Evolutionary conservation across 2,888 invertebrate genomes (phyloP).

Genomic region (Leptopilina myrica): DNA sequence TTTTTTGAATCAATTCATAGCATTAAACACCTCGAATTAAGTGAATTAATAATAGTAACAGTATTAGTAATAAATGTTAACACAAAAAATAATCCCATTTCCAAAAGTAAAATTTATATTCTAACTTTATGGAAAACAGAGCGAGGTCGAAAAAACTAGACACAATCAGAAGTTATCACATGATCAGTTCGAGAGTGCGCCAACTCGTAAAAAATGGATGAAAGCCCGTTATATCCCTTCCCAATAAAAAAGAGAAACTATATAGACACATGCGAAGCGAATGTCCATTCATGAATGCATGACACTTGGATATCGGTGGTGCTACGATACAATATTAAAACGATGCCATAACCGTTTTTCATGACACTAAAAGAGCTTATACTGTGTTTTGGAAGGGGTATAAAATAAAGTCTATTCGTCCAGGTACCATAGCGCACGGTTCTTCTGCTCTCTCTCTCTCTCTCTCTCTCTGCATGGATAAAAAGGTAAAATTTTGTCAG

Average conservation of each 20-base stretch:
- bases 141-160: background rate
- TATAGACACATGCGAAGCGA: conserved; percentile 1
- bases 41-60: too few relatives aligned
- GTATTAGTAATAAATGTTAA: too few relatives aligned
- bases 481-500: background rate
- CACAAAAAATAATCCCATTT: background rate
- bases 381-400: background rate
- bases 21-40: too few relatives aligned
- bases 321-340: conserved; percentile 31
- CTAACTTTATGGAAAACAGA: too few relatives aligned
- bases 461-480: too few relatives aligned
- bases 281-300: conserved; percentile 31
- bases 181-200: background rate
- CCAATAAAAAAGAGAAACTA: conserved; percentile 19
- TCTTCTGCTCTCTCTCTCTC: too few relatives aligned
- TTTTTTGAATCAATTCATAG: too few relatives aligned
- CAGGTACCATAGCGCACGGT: conserved; percentile 7
- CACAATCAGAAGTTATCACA: background rate
- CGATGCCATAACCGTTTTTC: conserved; percentile 36
- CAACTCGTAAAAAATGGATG: conserved; percentile 25
- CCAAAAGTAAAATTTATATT: too few relatives aligned
- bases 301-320: background rate
- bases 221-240: conserved; percentile 26
- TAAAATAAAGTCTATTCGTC: conserved; percentile 12
- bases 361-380: conserved; percentile 24